phyloP scores from a whole-genome alignment of 92 coral and sea anemone species.

The Zoanthus sansibaricus region DNA sequence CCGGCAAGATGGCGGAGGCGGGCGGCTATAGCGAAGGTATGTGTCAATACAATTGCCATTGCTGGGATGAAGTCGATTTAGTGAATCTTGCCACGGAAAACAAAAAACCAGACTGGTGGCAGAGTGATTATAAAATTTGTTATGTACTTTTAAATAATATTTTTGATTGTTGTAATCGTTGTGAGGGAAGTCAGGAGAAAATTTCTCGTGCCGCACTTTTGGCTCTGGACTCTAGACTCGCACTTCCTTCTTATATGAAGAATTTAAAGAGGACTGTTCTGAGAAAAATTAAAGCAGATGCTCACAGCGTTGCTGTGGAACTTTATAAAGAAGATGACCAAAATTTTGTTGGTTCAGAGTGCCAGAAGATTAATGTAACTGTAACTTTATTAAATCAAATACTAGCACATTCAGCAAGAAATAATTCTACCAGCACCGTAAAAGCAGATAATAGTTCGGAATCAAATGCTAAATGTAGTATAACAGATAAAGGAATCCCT shows the following conservation, averaged over 20 bases:
- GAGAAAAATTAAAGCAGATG: not conserved
- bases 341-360: not conserved
- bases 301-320: not conserved
- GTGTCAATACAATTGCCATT: not conserved
- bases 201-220: slow-evolving; percentile 5
- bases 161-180: slow-evolving; percentile 5
- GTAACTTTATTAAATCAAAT: not conserved
- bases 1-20: slow-evolving; percentile 8
- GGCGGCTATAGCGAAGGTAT: not conserved
- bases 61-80: slow-evolving; percentile 1
- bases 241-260: slow-evolving; percentile 6
- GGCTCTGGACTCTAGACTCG: slow-evolving; percentile 5
- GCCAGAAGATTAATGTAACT: not conserved
- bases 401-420: slow-evolving; percentile 4
- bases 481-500: not conserved
- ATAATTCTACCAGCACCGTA: not conserved
- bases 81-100: slow-evolving; percentile 3
- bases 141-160: not conserved
- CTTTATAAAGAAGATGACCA: not conserved
- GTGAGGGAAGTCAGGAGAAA: slow-evolving; percentile 9
- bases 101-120: slow-evolving; percentile 3
- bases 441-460: not conserved
- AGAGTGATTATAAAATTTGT: not conserved
- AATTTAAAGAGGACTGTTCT: slow-evolving; percentile 1
- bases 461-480: no score